Base-by-base conservation (phyloP, 2,888 invertebrate genomes). In the Rambutsinella grinnellia region DNA sequence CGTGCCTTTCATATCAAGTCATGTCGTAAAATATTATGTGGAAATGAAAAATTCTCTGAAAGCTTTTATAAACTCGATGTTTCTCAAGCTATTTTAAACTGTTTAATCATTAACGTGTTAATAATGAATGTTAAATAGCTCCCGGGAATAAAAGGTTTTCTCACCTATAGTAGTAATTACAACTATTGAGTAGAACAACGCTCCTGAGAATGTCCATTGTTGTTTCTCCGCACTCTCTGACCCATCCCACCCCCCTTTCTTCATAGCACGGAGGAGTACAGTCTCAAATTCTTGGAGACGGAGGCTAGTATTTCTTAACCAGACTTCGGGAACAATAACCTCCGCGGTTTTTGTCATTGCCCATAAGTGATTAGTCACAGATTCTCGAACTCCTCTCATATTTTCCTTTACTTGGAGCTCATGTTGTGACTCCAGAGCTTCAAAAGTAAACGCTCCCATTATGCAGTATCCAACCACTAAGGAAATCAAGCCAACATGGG, bases 131-230 rank as follows among this genome's bases (percentile, higher is more conserved):
- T n/a, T n/a, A n/a, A n/a, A n/a, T n/a, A n/a, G n/a, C n/a, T n/a
- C n/a, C n/a, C n/a, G 36, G 36, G 36, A 36, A 36, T 36, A 36
- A 36, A 36, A 36, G 36, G 36, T 49, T 49, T 49, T 49, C 79
- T 77, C 74, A 83, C 83, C 83, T 28, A 83, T 83, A 36, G 83
- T 83, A 3, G 83, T 83, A 56, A 83, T 81, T 17, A 80, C 96
- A 83, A 97, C 95, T 85, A 97, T 96, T 83, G 96, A 96, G 89
- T 96, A 97, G 88, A 97, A 94, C n/a, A 97, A 89, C 0, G 96
- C 94, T 15, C 96, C 96, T 19, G 92, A 92, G 87, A 93, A 93
- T 54, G 94, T 94, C 95, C 95, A 94, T 86, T 95, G 94, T 6
- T 89, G 87, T 67, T 87, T 88, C 13, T 87, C 85, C 1, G 85